Conservation (phyloP, 2,797 vertebrate species). For the Dipus sagitta region DNA sequence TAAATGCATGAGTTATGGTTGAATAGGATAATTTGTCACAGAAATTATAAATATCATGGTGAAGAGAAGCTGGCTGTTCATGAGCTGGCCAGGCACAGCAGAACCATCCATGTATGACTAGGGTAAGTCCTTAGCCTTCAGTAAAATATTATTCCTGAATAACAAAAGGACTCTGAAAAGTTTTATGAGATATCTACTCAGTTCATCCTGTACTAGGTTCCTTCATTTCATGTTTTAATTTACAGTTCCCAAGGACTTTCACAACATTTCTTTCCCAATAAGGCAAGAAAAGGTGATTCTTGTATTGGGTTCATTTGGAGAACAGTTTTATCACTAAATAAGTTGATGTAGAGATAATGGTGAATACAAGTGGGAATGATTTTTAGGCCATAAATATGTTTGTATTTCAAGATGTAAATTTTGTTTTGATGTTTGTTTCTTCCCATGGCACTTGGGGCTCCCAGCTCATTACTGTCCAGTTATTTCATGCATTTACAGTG, state of each 20-base stretch:
- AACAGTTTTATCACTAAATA: conserved; percentile 67
- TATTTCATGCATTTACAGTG: background rate
- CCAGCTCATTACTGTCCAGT: conserved; percentile 25
- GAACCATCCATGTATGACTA: background rate
- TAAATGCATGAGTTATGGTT: background rate
- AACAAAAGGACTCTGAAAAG: conserved; percentile 42
- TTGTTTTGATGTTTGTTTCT: conserved; percentile 71
- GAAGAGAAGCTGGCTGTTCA: background rate
- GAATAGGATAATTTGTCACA: background rate
- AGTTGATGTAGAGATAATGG: conserved; percentile 69
- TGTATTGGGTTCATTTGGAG: conserved; percentile 54
- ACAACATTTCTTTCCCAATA: conserved; percentile 68
- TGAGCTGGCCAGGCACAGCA: background rate
- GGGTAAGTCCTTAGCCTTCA: background rate
- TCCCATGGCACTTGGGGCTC: conserved; percentile 38
- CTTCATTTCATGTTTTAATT: conserved; percentile 66
- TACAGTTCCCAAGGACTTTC: conserved; percentile 56
- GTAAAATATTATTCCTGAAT: conserved; percentile 57
- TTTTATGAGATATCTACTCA: conserved; percentile 58
- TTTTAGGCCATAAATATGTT: conserved; percentile 59
- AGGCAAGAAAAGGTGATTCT: conserved; percentile 9
- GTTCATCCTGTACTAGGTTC: conserved; percentile 67
- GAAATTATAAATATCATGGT: background rate
- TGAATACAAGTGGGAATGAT: conserved; percentile 62
- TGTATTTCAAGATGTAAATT: conserved; percentile 68